Conservation (phyloP, 2,888 invertebrate genomes). For the Drosophila mulleri region DNA sequence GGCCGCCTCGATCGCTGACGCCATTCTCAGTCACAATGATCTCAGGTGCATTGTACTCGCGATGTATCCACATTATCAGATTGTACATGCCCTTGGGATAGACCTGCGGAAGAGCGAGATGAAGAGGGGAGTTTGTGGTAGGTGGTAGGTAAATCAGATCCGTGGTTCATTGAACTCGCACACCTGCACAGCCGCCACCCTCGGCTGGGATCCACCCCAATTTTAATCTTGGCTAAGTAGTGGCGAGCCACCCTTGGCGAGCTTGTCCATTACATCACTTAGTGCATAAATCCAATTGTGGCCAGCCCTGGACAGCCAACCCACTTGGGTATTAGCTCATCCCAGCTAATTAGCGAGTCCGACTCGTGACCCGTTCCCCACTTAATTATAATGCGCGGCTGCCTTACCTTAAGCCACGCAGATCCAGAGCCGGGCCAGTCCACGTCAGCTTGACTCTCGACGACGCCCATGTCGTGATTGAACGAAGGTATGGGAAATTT, state of each 20-base stretch:
- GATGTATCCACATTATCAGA: constrained; percentile 88
- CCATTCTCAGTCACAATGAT: constrained; percentile 88
- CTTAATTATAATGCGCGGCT: constrained; percentile 23
- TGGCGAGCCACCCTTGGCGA: constrained; percentile 42
- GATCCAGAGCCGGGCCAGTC: constrained; percentile 88
- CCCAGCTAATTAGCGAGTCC: constrained; percentile 46
- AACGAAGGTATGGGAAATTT: constrained; percentile 86
- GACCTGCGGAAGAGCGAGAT: constrained; percentile 84
- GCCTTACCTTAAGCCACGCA: constrained; percentile 87
- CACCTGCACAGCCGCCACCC: constrained; percentile 45
- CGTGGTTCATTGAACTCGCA: constrained; percentile 53
- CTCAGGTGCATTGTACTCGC: constrained; percentile 87
- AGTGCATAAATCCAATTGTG: constrained; percentile 48
- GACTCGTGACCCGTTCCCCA: constrained; percentile 38
- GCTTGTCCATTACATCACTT: constrained; percentile 65
- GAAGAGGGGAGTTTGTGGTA: not conserved
- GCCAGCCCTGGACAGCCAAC: constrained; percentile 19
- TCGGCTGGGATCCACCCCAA: constrained; percentile 53
- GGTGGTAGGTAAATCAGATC: not conserved
- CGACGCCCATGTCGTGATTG: constrained; percentile 88
- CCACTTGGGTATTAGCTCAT: constrained; percentile 49
- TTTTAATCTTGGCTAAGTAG: constrained; percentile 64
- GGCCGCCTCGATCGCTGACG: constrained; percentile 85
- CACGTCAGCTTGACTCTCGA: constrained; percentile 86
- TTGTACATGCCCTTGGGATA: constrained; percentile 89